Evolutionary conservation across 2,888 invertebrate genomes (phyloP).

Genomic region (Sylvicola fuscatus): DNA sequence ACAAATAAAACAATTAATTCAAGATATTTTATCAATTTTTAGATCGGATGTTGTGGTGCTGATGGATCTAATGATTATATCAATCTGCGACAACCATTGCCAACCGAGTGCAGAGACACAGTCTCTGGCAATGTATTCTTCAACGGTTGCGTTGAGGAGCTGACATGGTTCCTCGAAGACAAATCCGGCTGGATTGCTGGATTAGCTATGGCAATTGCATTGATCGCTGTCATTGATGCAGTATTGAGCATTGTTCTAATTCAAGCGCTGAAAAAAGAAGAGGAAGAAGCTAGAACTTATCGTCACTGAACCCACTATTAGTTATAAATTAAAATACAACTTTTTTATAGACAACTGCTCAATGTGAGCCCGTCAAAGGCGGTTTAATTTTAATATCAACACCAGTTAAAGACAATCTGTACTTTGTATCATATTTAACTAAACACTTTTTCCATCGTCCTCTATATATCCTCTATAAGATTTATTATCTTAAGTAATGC

Average conservation of each 20-base stretch:
- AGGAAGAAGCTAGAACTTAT: slow-evolving; percentile 34
- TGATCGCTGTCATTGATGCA: slow-evolving; percentile 58
- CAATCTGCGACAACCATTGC: slow-evolving; percentile 53
- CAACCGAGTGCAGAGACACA: slow-evolving; percentile 65
- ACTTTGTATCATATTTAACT: too few species aligned
- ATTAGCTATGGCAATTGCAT: slow-evolving; percentile 50
- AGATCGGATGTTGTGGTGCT: slow-evolving; percentile 84
- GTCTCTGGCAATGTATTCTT: slow-evolving; percentile 78
- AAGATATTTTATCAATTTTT: background rate
- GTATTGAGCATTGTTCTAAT: slow-evolving; percentile 48
- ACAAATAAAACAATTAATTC: too few species aligned
- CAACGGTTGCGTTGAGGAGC: slow-evolving; percentile 70
- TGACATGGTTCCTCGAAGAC: slow-evolving; percentile 74
- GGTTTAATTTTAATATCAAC: too few species aligned
- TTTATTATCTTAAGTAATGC: too few species aligned
- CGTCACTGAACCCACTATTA: too few species aligned
- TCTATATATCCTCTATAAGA: too few species aligned
- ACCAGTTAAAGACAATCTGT: too few species aligned
- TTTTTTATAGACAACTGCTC: too few species aligned
- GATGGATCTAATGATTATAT: slow-evolving; percentile 70
- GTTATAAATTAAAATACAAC: too few species aligned
- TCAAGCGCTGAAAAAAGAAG: slow-evolving; percentile 56
- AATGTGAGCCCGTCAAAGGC: too few species aligned
- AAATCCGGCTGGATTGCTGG: slow-evolving; percentile 70
- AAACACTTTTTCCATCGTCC: too few species aligned